Evolutionary conservation across 1,140 invertebrate species (phyloP).

Genomic region (Drosophila azteca): DNA sequence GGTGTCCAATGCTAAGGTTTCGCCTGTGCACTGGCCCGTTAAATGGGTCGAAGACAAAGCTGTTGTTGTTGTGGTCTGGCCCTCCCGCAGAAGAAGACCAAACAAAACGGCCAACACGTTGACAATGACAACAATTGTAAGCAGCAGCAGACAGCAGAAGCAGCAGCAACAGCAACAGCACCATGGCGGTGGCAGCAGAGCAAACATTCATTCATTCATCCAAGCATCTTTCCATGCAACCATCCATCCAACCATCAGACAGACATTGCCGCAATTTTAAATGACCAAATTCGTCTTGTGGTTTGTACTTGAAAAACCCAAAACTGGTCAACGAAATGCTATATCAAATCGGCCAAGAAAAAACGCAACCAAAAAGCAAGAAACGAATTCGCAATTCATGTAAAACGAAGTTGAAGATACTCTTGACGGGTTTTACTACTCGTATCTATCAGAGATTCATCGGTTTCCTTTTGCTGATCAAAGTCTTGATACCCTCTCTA

Average conservation of each 20-base stretch:
- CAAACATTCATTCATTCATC: conserved; percentile 37
- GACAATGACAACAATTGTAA: conserved; percentile 79
- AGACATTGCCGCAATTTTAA: conserved; percentile 74
- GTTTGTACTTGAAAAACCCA: conserved; percentile 77
- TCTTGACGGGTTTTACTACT: conserved; percentile 2
- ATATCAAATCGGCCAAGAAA: conserved; percentile 47
- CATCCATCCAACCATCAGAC: conserved; percentile 42
- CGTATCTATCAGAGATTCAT: conserved; percentile 5
- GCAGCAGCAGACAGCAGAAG: conserved; percentile 52
- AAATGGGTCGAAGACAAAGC: conserved; percentile 80
- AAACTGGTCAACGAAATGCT: conserved; percentile 76
- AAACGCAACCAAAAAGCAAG: conserved; percentile 8
- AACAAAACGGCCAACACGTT: conserved; percentile 56
- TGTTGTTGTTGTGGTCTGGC: conserved; percentile 45
- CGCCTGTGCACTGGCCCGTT: conserved; percentile 70
- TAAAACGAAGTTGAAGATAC: no score
- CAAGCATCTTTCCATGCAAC: conserved; percentile 16
- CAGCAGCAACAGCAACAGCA: conserved; percentile 37
- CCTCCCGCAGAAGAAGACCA: conserved; percentile 73
- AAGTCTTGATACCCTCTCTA: neutral
- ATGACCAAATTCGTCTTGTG: conserved; percentile 80
- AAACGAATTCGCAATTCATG: conserved; percentile 22
- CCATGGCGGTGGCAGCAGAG: no score
- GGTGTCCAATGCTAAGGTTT: conserved; percentile 34
- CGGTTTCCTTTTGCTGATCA: neutral